Percentiles rank a stretch among this genome's conserved stretches.
phyloP scores from a whole-genome alignment of 2,113 vertebrate species.

The Zeus faber region DNA sequence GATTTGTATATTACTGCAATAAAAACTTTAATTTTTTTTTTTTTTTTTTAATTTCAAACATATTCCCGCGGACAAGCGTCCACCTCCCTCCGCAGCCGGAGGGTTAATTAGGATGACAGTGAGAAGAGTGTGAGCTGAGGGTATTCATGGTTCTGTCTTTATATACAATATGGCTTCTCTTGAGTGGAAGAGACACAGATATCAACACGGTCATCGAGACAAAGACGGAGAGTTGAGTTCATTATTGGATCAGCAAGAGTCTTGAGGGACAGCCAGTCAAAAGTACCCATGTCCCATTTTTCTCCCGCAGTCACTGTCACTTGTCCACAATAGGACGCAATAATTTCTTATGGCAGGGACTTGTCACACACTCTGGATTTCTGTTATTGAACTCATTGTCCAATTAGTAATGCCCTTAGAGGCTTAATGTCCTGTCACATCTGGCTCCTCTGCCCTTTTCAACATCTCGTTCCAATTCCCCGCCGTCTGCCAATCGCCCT shows the following conservation, averaged over 20 bases:
- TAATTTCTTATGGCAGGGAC: conserved; percentile 45
- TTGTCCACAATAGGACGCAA: conserved; percentile 38
- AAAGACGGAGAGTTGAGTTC: conserved; percentile 55
- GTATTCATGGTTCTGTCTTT: conserved; percentile 69
- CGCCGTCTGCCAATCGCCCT: conserved; percentile 43
- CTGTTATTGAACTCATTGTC: conserved; percentile 63
- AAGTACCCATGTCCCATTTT: conserved; percentile 50
- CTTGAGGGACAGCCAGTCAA: conserved; percentile 54
- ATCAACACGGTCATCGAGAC: conserved; percentile 53
- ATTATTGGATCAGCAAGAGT: conserved; percentile 48
- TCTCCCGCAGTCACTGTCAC: conserved; percentile 48
- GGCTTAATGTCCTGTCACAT: conserved; percentile 60
- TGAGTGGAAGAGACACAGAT: conserved; percentile 73
- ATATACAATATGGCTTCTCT: conserved; percentile 83
- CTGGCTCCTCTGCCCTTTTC: conserved; percentile 58
- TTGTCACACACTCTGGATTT: conserved; percentile 53
- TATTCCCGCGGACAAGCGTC: conserved; percentile 32
- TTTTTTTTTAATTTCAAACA: too few species aligned
- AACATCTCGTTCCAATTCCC: conserved; percentile 36
- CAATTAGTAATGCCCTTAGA: conserved; percentile 65
- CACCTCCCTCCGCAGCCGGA: conserved; percentile 29
- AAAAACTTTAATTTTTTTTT: too few species aligned
- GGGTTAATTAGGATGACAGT: conserved; percentile 47
- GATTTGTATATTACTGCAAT: conserved; percentile 58
- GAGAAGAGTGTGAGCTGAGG: conserved; percentile 54